Conservation (phyloP, 2,888 invertebrate genomes). For the Actias luna region DNA sequence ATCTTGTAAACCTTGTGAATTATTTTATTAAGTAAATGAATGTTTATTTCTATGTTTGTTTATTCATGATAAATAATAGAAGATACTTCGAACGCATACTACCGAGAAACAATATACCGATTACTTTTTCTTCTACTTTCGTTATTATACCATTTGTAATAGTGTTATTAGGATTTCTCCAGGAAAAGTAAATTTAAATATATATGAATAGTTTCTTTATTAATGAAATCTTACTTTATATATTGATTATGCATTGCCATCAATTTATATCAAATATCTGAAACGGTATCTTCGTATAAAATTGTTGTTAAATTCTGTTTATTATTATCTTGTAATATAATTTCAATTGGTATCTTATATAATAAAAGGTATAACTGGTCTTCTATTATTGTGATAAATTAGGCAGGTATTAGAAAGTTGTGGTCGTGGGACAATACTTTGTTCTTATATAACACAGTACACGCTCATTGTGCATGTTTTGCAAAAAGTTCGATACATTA, state of each 20-base stretch:
- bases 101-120: background rate
- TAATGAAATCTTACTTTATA: background rate
- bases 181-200: background rate
- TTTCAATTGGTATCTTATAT: background rate
- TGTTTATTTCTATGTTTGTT: background rate
- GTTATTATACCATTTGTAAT: background rate
- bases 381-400: background rate
- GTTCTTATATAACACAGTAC: background rate
- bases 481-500: conserved; percentile 7
- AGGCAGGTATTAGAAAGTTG: background rate
- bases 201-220: background rate
- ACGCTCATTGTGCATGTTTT: background rate
- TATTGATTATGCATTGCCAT: background rate
- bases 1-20: background rate
- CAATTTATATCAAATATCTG: background rate
- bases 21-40: background rate
- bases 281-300: background rate
- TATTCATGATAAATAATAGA: background rate
- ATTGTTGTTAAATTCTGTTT: background rate
- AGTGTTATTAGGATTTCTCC: background rate
- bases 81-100: background rate
- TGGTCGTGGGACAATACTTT: background rate
- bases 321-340: background rate
- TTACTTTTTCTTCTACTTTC: conserved; percentile 1
- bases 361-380: background rate